Conservation (phyloP, 2,888 invertebrate genomes). For the Sinelater perroti region DNA sequence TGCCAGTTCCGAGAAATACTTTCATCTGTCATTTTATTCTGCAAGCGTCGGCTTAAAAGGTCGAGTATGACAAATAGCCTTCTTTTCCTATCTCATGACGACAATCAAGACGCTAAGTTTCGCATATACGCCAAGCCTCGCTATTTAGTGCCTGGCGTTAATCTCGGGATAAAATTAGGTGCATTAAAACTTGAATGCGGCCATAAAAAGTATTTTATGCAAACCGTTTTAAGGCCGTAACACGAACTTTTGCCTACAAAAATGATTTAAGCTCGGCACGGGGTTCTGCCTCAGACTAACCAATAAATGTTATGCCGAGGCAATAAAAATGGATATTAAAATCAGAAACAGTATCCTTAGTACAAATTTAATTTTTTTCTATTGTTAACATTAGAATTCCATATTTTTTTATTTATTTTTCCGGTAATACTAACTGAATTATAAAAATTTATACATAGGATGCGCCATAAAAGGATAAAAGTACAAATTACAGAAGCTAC, state of each 20-base stretch:
- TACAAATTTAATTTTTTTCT: no score
- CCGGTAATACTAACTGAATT: no score
- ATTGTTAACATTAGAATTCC: no score
- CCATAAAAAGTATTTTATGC: constrained; percentile 13
- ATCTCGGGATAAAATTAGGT: constrained; percentile 8
- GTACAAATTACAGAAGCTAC: no score
- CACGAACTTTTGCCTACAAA: constrained; percentile 7
- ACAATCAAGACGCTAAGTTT: not conserved
- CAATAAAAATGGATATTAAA: not conserved
- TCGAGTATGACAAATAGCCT: constrained; percentile 2
- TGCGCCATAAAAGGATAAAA: no score
- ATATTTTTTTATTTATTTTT: no score
- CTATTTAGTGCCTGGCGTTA: constrained; percentile 8
- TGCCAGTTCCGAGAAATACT: not conserved
- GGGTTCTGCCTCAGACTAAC: no score
- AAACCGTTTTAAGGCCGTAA: constrained; percentile 7
- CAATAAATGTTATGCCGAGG: constrained; percentile 1
- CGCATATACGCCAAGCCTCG: constrained; percentile 2
- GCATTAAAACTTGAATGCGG: constrained; percentile 9
- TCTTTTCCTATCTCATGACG: constrained; percentile 3
- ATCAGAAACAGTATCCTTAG: no score
- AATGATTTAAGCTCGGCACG: not conserved
- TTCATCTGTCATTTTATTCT: constrained; percentile 7
- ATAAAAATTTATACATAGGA: no score
- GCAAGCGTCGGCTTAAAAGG: not conserved